Base-by-base conservation (phyloP, 2,113 vertebrate genomes). In the Chaetodon auriga region DNA sequence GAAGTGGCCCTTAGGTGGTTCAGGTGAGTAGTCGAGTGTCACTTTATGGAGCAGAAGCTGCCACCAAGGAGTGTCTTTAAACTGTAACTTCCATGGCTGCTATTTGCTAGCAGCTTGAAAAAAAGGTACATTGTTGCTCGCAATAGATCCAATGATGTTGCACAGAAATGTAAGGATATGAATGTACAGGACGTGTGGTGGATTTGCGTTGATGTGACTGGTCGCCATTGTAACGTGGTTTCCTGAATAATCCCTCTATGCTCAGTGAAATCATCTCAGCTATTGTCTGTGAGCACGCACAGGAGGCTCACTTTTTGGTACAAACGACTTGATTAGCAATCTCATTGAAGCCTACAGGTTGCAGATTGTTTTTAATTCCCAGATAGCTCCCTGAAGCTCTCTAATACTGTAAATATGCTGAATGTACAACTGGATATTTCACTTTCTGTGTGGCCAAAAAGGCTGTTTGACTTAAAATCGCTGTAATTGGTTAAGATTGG, bases 321-420 rank as follows among this genome's bases (percentile, higher is more conserved):
- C 64, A 74, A 63, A 61, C 71, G 13, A 90, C 54, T 70, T 68
- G 78, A 87, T 79, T 65, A 75, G 25, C 19, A 61, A 70, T 85
- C 60, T 75, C 49, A 79, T 21, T 53, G 63, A 74, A 71, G 58
- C 78, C 63, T 75, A 35, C 53, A 87, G 49, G 77, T 76, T 58
- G 51, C 66, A 63, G 55, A 82, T 84, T 82, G 66, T 86, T 85
- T 71, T 64, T 62, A 41, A 78, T 75, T 43, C 30, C 53, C 58
- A 21, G n/a, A 63, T 75, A 21, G 51, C 54, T 80, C 55, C 86
- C 55, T 86, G 71, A 77, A 86, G 75, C 68, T 49, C 62, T 68
- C 64, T 73, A 45, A 88, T 85, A 87, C 62, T 94, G 92, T 94
- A 93, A 93, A 94, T 94, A 92, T 85, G 64, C 90, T 78, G 92